phyloP scores from a whole-genome alignment of 2,888 invertebrate species.

The Frankliniella fusca region DNA sequence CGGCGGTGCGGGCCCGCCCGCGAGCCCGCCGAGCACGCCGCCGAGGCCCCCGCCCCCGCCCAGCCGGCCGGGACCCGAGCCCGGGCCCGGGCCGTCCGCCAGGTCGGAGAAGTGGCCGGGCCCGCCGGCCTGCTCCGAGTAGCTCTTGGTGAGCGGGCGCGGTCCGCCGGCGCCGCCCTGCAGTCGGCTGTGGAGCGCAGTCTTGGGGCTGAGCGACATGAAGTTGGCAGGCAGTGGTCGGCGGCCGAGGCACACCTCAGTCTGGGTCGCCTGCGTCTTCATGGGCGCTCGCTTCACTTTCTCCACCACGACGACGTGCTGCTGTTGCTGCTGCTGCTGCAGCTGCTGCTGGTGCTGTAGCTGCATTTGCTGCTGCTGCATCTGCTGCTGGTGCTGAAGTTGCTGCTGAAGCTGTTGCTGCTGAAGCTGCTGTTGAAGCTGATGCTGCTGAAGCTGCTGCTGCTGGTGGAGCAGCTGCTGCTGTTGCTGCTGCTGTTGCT shows the following conservation, averaged over 20 bases:
- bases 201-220: constrained; percentile 70
- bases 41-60: neutral
- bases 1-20: neutral
- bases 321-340: constrained; percentile 35
- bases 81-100: neutral
- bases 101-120: constrained; percentile 45
- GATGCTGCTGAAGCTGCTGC: constrained; percentile 40
- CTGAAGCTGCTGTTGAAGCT: constrained; percentile 30
- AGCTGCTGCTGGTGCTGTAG: constrained; percentile 30
- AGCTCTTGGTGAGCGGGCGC: constrained; percentile 77
- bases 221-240: constrained; percentile 64
- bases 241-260: constrained; percentile 68
- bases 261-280: constrained; percentile 92
- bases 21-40: neutral
- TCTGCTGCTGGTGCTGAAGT: constrained; percentile 8
- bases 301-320: constrained; percentile 53
- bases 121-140: constrained; percentile 65
- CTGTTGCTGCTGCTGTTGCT: neutral
- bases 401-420: neutral
- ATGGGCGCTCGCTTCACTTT: constrained; percentile 78
- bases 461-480: constrained; percentile 26
- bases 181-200: constrained; percentile 76
- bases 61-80: neutral
- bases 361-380: too few species aligned
- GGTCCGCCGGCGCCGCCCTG: constrained; percentile 61